phyloP scores from a whole-genome alignment of 1,140 invertebrate species.

The Parasteatoda tepidariorum region DNA sequence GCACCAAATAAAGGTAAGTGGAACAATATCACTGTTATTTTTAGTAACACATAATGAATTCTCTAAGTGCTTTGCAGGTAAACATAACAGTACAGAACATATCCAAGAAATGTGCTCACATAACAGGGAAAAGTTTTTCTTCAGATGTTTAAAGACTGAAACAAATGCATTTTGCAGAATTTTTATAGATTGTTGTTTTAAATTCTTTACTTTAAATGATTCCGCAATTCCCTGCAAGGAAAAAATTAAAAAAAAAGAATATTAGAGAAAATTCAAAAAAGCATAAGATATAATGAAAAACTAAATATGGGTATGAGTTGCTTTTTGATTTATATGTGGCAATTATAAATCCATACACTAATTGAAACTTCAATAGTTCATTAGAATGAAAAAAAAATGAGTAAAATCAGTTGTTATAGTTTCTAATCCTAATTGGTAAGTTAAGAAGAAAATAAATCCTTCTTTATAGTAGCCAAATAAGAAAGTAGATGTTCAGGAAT shows the following conservation, averaged over 20 bases:
- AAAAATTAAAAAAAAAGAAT: not conserved
- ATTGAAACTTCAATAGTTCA: too few relatives aligned
- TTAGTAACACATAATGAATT: not conserved
- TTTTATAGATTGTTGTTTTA: not conserved
- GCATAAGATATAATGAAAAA: too few relatives aligned
- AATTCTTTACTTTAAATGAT: not conserved
- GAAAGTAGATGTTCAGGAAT: too few relatives aligned
- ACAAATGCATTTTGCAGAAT: conserved; percentile 36
- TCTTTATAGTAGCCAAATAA: too few relatives aligned
- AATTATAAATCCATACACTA: too few relatives aligned
- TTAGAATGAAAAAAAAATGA: too few relatives aligned
- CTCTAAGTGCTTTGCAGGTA: conserved; percentile 4
- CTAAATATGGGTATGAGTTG: too few relatives aligned
- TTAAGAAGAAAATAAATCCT: too few relatives aligned
- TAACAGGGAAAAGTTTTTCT: conserved; percentile 4
- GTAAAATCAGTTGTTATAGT: too few relatives aligned
- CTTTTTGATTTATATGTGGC: too few relatives aligned
- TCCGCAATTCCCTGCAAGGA: conserved; percentile 30
- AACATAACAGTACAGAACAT: not conserved
- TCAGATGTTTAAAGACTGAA: conserved; percentile 23
- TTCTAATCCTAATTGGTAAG: too few relatives aligned
- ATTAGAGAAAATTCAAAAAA: too few relatives aligned
- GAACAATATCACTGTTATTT: not conserved
- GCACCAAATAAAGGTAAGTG: conserved; percentile 4
- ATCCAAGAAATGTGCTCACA: conserved; percentile 8